Evolutionary conservation across 2,113 vertebrate genomes (phyloP).

Genomic region (Gnathonemus longibarbis): DNA sequence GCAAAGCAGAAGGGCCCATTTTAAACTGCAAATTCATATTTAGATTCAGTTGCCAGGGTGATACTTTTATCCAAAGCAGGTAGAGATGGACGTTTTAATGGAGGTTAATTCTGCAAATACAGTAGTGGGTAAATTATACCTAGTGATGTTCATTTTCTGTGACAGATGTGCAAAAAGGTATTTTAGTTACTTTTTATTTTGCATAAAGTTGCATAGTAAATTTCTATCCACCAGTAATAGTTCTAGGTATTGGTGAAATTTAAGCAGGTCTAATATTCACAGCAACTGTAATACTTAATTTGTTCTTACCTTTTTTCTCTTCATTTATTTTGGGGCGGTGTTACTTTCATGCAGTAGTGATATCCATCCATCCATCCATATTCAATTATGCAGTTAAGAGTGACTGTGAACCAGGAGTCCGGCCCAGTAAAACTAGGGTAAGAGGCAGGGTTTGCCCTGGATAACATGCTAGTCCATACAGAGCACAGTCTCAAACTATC

Average conservation of each 20-base stretch:
- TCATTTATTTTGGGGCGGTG: background rate
- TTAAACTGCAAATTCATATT: background rate
- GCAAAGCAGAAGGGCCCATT: background rate
- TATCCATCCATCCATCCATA: background rate
- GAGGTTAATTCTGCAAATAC: background rate
- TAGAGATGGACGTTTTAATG: background rate
- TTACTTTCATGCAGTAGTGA: background rate
- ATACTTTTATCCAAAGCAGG: background rate
- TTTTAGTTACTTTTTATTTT: background rate
- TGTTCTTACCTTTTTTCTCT: background rate
- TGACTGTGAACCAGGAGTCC: background rate
- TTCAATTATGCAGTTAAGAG: background rate
- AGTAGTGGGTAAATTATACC: background rate
- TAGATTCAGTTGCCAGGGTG: background rate
- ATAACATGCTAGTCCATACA: background rate
- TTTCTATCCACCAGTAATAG: background rate
- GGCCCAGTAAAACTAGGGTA: background rate
- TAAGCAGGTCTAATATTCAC: background rate
- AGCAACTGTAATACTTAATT: background rate
- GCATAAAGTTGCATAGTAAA: background rate
- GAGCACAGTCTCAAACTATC: background rate
- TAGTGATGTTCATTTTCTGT: background rate
- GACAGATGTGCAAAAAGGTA: background rate
- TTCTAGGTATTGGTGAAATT: background rate
- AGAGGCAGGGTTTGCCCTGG: background rate